phyloP scores from a whole-genome alignment of 1,140 invertebrate genomes.

The Bombus pyrosoma region DNA sequence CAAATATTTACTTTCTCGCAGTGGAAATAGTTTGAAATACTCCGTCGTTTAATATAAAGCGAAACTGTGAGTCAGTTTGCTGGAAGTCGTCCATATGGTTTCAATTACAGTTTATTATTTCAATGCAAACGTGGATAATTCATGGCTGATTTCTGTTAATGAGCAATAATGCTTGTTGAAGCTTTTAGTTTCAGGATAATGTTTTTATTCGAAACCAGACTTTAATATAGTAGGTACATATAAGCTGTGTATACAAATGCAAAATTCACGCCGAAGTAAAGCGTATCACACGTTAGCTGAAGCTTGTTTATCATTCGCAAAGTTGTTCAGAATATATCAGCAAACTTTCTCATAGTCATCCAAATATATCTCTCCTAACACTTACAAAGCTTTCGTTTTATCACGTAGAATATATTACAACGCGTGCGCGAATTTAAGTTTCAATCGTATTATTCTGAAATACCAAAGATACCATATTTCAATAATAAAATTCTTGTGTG shows the following conservation, averaged over 20 bases:
- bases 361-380: background rate
- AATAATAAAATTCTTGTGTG: too few relatives aligned
- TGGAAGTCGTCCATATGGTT: background rate
- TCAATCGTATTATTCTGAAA: too few relatives aligned
- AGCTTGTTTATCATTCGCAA: constrained; percentile 10
- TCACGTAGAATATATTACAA: background rate
- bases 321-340: background rate
- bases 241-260: background rate
- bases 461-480: too few relatives aligned
- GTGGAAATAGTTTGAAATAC: background rate
- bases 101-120: background rate
- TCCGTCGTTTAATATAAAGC: too few relatives aligned
- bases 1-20: background rate
- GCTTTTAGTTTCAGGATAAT: background rate
- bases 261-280: background rate
- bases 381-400: background rate
- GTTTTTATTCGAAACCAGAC: background rate
- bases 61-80: background rate
- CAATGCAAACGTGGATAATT: too few relatives aligned
- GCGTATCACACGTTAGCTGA: background rate
- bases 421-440: background rate
- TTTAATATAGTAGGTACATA: background rate
- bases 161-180: too few relatives aligned
- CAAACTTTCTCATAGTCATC: background rate
- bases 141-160: too few relatives aligned